phyloP scores from a whole-genome alignment of 1,140 invertebrate species.

The Conus betulinus region DNA sequence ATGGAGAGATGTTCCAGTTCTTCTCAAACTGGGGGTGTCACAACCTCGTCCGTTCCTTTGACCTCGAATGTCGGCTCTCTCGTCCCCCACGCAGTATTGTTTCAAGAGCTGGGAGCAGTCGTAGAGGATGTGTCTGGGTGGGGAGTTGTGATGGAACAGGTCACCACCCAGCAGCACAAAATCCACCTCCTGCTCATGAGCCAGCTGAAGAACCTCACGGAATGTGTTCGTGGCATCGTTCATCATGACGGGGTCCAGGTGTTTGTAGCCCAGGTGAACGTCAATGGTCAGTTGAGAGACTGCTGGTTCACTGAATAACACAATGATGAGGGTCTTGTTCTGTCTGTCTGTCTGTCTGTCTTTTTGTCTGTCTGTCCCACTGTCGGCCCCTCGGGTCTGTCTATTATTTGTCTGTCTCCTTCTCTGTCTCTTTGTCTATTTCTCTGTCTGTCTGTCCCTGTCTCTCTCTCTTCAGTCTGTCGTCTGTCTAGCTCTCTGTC shows the following conservation, averaged over 20 bases:
- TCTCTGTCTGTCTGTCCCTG: too few species aligned
- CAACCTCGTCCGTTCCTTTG: constrained; percentile 66
- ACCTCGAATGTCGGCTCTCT: constrained; percentile 77
- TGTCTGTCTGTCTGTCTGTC: constrained; percentile 43
- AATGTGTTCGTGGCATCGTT: constrained; percentile 95
- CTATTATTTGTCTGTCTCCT: too few species aligned
- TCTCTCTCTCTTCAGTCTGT: too few species aligned
- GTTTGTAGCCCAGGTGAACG: constrained; percentile 94
- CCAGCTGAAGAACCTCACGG: constrained; percentile 94
- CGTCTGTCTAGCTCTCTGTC: too few species aligned
- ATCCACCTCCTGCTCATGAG: constrained; percentile 82
- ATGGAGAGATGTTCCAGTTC: constrained; percentile 93
- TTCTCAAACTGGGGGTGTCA: constrained; percentile 79
- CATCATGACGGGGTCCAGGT: constrained; percentile 86
- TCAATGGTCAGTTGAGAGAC: constrained; percentile 81
- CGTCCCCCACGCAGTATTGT: constrained; percentile 85
- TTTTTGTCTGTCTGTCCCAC: constrained; percentile 30
- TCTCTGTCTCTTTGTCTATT: too few species aligned
- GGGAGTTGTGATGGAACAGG: constrained; percentile 77
- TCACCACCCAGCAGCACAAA: constrained; percentile 83
- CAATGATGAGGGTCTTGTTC: too few species aligned
- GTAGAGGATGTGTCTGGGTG: constrained; percentile 82
- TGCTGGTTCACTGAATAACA: too few species aligned
- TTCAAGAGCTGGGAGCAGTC: constrained; percentile 86
- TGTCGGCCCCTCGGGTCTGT: neutral